Base-by-base conservation (phyloP, 2,888 invertebrate genomes). In the Aspidiotus rigidus region DNA sequence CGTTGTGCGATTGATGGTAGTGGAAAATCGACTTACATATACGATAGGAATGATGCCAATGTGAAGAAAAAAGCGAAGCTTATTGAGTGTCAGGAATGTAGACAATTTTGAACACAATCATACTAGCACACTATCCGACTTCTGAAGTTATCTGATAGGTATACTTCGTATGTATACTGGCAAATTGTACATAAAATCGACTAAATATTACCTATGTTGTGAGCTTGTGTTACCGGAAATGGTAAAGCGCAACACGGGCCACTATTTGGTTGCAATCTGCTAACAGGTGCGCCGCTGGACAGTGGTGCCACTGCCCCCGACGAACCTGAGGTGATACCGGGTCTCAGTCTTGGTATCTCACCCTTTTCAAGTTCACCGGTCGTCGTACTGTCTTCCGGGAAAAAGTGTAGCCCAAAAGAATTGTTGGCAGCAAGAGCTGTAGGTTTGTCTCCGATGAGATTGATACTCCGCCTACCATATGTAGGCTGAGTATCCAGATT, bases 371-470 rank as follows among this genome's bases (percentile, higher is more conserved):
- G 79, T 79, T 74, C 66, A 44, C 57, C 78, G 78, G 77, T 79
- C 80, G 76, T 7, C 9, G 42, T 79, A 78, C 76, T 79, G 60
- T 74, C 74, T 67, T 73, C 73, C 64, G 72, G 72, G 80, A 83
- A 84, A 79, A 84, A 83, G 81, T 84, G 84, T 75, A 84, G 84
- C 80, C 85, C 85, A 80, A 85, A 83, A 81, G 76, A 78, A 81
- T 69, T 84, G 71, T 17, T 40, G 15, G 15, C 11, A 15, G 53
- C 67, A 39, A 57, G 49, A 41, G 69, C 69, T 54, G 61, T 42
- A 62, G 62, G 69, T 69, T 62, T 62, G 17, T 55, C 62, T 55
- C 69, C 56, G 44, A 56, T 62, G 17, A 40, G 55, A 16, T 54
- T 62, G 70, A 70, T 70, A 61, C 72, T 72, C 70, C 72, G 73